Percentiles rank a stretch among this genome's conserved stretches.
phyloP scores from a whole-genome alignment of 2,888 invertebrate genomes.

The Melanostoma scalare region DNA sequence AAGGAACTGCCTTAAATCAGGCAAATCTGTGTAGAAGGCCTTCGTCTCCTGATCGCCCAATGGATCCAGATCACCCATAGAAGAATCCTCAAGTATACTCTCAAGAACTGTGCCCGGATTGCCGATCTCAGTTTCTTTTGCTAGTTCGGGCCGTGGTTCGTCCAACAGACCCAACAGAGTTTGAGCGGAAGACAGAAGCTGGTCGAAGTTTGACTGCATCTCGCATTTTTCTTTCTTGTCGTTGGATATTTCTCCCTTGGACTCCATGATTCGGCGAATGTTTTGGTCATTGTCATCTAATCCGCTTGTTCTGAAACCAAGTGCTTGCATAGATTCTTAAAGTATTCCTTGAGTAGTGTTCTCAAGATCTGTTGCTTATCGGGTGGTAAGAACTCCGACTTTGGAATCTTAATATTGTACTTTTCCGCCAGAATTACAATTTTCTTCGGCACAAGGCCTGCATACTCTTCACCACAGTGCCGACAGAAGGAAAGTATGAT shows the following conservation, averaged over 20 bases:
- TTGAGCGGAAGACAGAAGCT: conserved; percentile 89
- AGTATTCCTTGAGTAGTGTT: conserved; percentile 93
- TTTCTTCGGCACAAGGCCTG: conserved; percentile 91
- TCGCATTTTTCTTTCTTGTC: conserved; percentile 94
- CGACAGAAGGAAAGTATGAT: conserved; percentile 96
- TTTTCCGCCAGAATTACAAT: conserved; percentile 88
- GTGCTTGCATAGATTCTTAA: conserved; percentile 91
- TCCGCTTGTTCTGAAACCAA: conserved; percentile 91
- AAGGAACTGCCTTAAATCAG: conserved; percentile 94
- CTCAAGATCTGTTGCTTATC: conserved; percentile 95
- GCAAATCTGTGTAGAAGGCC: conserved; percentile 95
- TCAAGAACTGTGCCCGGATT: conserved; percentile 83
- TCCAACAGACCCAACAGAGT: conserved; percentile 93
- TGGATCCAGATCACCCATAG: conserved; percentile 84
- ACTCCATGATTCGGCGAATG: conserved; percentile 93
- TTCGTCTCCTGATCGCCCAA: conserved; percentile 98
- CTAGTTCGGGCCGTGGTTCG: conserved; percentile 89
- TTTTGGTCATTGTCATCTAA: conserved; percentile 91
- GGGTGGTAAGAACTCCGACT: conserved; percentile 90
- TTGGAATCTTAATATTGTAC: conserved; percentile 85
- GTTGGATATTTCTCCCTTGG: conserved; percentile 95
- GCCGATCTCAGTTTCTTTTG: conserved; percentile 84
- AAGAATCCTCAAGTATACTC: conserved; percentile 81
- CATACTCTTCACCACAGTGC: conserved; percentile 98
- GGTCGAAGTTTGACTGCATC: conserved; percentile 89